phyloP scores from a whole-genome alignment of 2,888 invertebrate genomes.

The Pyralis farinalis region DNA sequence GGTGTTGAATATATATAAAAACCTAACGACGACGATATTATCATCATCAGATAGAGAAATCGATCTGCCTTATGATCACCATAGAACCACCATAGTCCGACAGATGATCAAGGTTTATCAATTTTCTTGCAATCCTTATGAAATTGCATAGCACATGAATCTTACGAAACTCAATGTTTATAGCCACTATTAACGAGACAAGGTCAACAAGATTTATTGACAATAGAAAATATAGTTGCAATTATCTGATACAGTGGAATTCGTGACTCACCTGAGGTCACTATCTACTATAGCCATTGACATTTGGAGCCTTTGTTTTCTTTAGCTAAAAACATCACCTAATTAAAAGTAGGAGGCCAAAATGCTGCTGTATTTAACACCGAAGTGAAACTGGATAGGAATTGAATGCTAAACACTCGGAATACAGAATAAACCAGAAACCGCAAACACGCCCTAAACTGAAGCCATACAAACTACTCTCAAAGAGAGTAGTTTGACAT shows the following conservation, averaged over 20 bases:
- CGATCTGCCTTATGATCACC: no score
- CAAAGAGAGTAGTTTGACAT: no score
- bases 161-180: constrained; percentile 7
- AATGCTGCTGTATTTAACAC: no score
- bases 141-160: constrained; percentile 1
- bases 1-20: no score
- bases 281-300: constrained; percentile 51
- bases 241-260: constrained; percentile 61
- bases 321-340: constrained; percentile 11
- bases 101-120: constrained; percentile 43
- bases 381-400: no score
- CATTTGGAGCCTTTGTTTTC: constrained; percentile 60
- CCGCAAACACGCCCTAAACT: no score
- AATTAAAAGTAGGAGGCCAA: background rate
- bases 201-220: constrained; percentile 56
- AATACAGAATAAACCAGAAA: no score
- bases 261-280: constrained; percentile 67
- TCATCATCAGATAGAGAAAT: no score
- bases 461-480: no score
- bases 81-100: no score
- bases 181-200: constrained; percentile 32
- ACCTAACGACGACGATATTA: no score
- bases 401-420: no score
- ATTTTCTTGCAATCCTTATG: background rate
- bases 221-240: constrained; percentile 58